Evolutionary conservation across 2,888 invertebrate genomes (phyloP).

Genomic region (Pherbina coryleti): DNA sequence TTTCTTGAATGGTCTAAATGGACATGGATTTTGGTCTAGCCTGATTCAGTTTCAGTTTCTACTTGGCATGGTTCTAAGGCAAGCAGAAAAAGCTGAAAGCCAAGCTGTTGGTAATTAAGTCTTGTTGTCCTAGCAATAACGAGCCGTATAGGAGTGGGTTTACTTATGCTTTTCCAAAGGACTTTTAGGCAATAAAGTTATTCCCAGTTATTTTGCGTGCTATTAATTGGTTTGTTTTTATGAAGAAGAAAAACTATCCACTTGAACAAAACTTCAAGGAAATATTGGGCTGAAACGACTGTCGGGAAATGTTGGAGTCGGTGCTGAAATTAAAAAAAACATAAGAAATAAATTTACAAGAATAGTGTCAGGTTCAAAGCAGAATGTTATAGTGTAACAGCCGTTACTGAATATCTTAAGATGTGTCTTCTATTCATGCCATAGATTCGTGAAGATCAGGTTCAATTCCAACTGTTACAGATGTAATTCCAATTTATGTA

Average conservation of each 20-base stretch:
- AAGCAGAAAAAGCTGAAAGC: not conserved
- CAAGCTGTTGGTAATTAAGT: not conserved
- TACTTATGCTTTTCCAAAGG: no score
- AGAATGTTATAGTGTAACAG: no score
- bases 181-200: not conserved
- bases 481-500: no score
- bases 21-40: not conserved
- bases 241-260: not conserved
- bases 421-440: no score
- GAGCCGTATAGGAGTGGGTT: no score
- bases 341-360: no score
- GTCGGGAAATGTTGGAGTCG: not conserved
- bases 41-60: not conserved
- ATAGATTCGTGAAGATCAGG: no score
- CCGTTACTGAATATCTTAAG: no score
- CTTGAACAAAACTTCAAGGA: not conserved
- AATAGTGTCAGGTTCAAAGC: no score
- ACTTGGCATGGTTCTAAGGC: not conserved
- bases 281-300: not conserved
- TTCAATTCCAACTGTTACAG: no score
- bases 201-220: not conserved
- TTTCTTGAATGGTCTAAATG: not conserved
- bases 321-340: no score
- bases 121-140: slow-evolving; percentile 18
- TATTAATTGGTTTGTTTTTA: not conserved